Conservation (phyloP, 2,888 invertebrate genomes). For the Sialis lutaria region DNA sequence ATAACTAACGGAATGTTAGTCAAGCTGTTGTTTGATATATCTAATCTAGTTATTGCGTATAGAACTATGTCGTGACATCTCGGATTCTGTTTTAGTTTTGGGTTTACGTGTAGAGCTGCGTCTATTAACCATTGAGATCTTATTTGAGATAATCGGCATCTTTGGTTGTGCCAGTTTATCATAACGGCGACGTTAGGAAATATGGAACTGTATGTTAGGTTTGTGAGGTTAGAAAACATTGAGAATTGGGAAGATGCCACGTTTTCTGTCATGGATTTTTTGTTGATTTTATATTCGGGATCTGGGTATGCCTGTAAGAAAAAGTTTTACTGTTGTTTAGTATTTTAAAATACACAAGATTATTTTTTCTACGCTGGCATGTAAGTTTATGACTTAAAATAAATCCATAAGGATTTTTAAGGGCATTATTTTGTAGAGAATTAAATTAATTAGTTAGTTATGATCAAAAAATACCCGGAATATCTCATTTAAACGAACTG, state of each 20-base stretch:
- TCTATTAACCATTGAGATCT: conserved; percentile 68
- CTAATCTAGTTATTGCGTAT: conserved; percentile 85
- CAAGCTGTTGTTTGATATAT: conserved; percentile 80
- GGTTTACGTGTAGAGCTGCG: conserved; percentile 73
- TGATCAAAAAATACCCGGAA: too few species aligned
- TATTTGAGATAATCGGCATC: conserved; percentile 49
- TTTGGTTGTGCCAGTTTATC: conserved; percentile 84
- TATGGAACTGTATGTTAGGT: conserved; percentile 57
- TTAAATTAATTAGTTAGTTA: too few species aligned
- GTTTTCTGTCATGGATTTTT: conserved; percentile 57
- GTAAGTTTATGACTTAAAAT: too few species aligned
- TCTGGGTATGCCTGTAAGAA: conserved; percentile 59
- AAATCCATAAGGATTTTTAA: too few species aligned
- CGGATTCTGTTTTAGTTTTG: conserved; percentile 54
- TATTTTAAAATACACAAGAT: background rate
- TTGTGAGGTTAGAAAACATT: conserved; percentile 31
- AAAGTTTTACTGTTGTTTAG: background rate
- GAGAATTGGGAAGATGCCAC: conserved; percentile 34
- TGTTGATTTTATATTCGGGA: conserved; percentile 84
- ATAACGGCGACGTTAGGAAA: conserved; percentile 73
- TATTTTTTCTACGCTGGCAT: background rate
- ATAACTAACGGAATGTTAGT: conserved; percentile 61
- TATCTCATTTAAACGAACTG: too few species aligned
- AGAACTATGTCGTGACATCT: conserved; percentile 49
- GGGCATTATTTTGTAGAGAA: too few species aligned